Conservation (phyloP, 2,797 vertebrate species). For the Pantherophis vulpinus region DNA sequence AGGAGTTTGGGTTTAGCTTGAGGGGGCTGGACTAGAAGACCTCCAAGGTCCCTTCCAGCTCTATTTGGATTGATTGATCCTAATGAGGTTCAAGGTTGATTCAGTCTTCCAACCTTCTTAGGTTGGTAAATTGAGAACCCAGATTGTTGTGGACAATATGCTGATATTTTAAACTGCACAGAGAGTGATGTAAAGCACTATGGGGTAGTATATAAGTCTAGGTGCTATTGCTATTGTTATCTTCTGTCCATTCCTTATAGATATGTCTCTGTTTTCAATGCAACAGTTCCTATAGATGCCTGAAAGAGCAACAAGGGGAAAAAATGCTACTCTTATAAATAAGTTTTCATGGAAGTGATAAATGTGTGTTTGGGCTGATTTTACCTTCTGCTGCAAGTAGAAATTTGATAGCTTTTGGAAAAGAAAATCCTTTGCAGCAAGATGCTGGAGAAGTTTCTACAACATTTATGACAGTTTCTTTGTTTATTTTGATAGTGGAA, state of each 20-base stretch:
- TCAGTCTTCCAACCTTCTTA: too few species aligned
- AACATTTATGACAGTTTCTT: not conserved
- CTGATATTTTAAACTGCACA: too few species aligned
- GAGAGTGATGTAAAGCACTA: too few species aligned
- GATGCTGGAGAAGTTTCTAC: not conserved
- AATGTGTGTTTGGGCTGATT: not conserved
- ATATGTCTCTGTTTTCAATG: not conserved
- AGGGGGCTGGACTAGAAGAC: too few species aligned
- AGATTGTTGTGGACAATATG: too few species aligned
- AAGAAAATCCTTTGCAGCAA: not conserved
- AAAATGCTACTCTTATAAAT: not conserved
- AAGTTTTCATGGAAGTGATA: not conserved
- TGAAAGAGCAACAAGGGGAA: not conserved
- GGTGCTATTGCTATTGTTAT: not conserved
- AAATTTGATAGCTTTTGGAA: not conserved
- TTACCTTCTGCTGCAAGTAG: not conserved
- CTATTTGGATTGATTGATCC: too few species aligned
- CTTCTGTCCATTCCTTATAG: not conserved
- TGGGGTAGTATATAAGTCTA: too few species aligned
- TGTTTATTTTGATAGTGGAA: not conserved
- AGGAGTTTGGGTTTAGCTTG: not conserved
- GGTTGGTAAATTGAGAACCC: too few species aligned
- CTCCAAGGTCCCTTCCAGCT: too few species aligned
- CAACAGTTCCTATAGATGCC: not conserved
- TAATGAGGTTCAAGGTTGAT: too few species aligned